These are phyloP conservation scores for Eremobia ochroleuca DNA, from an alignment of 2,888 invertebrate genomes.

Conservation along the genomic window DNA sequence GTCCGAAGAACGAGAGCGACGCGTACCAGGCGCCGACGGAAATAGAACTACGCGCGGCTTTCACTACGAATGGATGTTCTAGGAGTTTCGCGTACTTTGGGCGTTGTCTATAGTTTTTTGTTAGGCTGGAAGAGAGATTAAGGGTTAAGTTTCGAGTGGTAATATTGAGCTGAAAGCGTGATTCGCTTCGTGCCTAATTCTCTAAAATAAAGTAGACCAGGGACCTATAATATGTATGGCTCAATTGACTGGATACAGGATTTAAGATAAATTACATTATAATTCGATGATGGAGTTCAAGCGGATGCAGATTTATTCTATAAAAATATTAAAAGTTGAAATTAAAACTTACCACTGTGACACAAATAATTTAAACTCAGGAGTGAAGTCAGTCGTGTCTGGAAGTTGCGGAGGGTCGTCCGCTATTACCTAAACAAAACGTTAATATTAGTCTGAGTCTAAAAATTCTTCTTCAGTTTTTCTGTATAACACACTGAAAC, in stretches of 20 bases:
- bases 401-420: conserved; percentile 97
- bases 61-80: conserved; percentile 96
- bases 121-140: conserved; percentile 92
- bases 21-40: conserved; percentile 97
- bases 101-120: conserved; percentile 97
- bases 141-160: background rate
- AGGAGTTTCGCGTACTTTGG: conserved; percentile 98
- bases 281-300: background rate
- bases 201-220: background rate
- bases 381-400: conserved; percentile 94
- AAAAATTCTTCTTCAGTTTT: too few relatives aligned
- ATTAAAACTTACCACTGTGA: conserved; percentile 94
- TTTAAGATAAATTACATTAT: background rate
- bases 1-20: conserved; percentile 86
- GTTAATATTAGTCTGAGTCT: background rate
- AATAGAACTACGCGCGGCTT: conserved; percentile 93
- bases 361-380: conserved; percentile 97
- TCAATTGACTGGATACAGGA: background rate
- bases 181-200: background rate
- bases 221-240: background rate
- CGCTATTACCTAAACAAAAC: conserved; percentile 92
- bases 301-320: background rate
- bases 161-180: background rate
- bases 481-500: too few relatives aligned
- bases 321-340: background rate